Percentiles rank a stretch among this genome's conserved stretches.
phyloP scores from a whole-genome alignment of 1,140 invertebrate genomes.

The Lepidostoma basale region DNA sequence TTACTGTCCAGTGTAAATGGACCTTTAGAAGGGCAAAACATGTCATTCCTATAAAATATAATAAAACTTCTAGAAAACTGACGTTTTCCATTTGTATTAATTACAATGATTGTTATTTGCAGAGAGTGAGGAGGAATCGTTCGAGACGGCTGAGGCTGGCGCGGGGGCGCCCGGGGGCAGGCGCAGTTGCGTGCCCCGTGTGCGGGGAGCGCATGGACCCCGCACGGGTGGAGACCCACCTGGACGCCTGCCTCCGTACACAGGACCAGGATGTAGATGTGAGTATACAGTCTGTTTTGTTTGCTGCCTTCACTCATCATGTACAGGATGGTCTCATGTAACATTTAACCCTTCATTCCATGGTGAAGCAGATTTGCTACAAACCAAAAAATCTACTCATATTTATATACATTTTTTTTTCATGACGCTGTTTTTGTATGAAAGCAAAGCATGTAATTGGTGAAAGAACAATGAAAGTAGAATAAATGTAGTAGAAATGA shows the following conservation, averaged over 20 bases:
- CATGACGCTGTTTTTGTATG: no score
- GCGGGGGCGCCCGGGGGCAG: neutral
- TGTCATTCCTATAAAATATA: no score
- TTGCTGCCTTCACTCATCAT: no score
- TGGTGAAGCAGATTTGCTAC: no score
- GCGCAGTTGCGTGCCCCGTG: constrained; percentile 29
- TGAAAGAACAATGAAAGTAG: no score
- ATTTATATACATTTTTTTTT: no score
- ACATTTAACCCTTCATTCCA: neutral
- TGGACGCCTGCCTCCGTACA: constrained; percentile 42
- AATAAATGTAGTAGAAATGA: no score
- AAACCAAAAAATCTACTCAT: neutral
- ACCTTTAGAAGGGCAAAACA: no score
- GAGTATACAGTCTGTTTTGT: neutral
- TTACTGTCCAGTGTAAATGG: no score
- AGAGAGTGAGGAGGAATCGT: constrained; percentile 38
- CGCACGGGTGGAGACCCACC: constrained; percentile 48
- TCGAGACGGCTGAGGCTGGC: constrained; percentile 32
- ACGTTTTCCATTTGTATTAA: no score
- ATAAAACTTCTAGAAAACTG: no score
- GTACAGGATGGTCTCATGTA: neutral
- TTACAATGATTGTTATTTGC: constrained; percentile 23
- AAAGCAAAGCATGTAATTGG: no score
- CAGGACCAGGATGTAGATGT: constrained; percentile 54
- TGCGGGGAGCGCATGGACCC: constrained; percentile 24